These are phyloP conservation scores for Rhaphigaster nebulosa DNA, from an alignment of 2,888 invertebrate genomes.

Conservation along the genomic window DNA sequence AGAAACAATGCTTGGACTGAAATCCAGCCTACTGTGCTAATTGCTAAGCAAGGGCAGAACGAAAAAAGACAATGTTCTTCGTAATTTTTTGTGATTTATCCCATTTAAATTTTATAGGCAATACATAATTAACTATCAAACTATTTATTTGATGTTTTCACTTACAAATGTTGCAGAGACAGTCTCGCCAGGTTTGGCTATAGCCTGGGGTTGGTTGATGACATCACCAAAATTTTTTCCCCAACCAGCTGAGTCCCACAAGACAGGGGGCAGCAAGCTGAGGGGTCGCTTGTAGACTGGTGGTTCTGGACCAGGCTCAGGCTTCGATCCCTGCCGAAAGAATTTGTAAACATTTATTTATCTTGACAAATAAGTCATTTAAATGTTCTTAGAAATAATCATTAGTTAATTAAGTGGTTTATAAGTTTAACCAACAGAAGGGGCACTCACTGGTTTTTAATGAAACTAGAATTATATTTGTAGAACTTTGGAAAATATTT, in stretches of 20 bases:
- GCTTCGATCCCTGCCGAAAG: conserved; percentile 49
- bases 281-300: conserved; percentile 80
- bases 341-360: not conserved
- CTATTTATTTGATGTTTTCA: too few relatives aligned
- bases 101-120: too few relatives aligned
- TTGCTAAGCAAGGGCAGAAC: too few relatives aligned
- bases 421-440: not conserved
- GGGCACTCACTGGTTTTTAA: not conserved
- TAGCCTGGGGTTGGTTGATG: conserved; percentile 76
- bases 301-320: conserved; percentile 70
- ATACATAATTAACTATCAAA: too few relatives aligned
- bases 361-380: not conserved
- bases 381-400: not conserved
- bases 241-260: conserved; percentile 85
- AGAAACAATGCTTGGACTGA: too few relatives aligned
- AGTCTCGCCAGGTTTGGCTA: conserved; percentile 77
- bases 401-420: not conserved
- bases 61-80: too few relatives aligned
- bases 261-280: conserved; percentile 81
- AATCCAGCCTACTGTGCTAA: too few relatives aligned
- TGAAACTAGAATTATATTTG: not conserved
- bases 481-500: too few relatives aligned
- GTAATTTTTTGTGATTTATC: too few relatives aligned
- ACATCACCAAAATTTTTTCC: conserved; percentile 83
- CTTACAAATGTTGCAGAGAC: conserved; percentile 81